Percentiles rank a stretch among this genome's conserved stretches.
Evolutionary conservation across 2,888 invertebrate species (phyloP).

Genomic region (Apamea anceps): DNA sequence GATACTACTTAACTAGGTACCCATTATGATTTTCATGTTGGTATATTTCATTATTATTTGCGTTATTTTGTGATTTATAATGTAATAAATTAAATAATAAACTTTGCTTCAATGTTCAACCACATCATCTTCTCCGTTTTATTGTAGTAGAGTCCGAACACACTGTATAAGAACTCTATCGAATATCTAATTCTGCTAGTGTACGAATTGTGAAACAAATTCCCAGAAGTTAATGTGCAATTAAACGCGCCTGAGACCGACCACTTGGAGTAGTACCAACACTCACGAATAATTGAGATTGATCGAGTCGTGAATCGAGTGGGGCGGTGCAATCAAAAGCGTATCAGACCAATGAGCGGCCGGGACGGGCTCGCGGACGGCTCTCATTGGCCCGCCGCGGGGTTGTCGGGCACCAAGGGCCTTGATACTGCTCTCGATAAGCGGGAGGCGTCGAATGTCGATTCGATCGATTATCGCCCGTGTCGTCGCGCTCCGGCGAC

Average conservation of each 20-base stretch:
- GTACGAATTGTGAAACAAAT: slow-evolving; percentile 50
- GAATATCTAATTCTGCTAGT: slow-evolving; percentile 39
- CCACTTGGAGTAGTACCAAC: slow-evolving; percentile 80
- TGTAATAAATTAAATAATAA: slow-evolving; percentile 21
- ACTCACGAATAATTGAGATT: slow-evolving; percentile 86
- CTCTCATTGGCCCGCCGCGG: slow-evolving; percentile 83
- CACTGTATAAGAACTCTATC: slow-evolving; percentile 12
- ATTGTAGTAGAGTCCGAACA: not conserved
- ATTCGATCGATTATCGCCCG: slow-evolving; percentile 87
- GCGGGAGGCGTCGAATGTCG: slow-evolving; percentile 86
- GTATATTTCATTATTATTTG: slow-evolving; percentile 14
- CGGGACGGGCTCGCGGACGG: slow-evolving; percentile 73
- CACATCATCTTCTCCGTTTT: slow-evolving; percentile 1
- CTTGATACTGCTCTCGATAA: slow-evolving; percentile 89
- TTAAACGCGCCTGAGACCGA: slow-evolving; percentile 72
- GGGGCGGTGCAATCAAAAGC: slow-evolving; percentile 90
- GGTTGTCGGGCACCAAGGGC: slow-evolving; percentile 86
- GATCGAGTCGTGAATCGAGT: slow-evolving; percentile 87
- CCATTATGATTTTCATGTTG: slow-evolving; percentile 2
- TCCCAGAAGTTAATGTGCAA: slow-evolving; percentile 67
- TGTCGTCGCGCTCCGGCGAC: slow-evolving; percentile 65
- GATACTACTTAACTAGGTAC: slow-evolving; percentile 14
- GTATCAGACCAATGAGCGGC: slow-evolving; percentile 87
- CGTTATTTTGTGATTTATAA: slow-evolving; percentile 20
- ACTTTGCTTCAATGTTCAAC: not conserved